These are phyloP conservation scores for Scaeva pyrastri DNA, from an alignment of 2,888 invertebrate species.

Conservation along the genomic window DNA sequence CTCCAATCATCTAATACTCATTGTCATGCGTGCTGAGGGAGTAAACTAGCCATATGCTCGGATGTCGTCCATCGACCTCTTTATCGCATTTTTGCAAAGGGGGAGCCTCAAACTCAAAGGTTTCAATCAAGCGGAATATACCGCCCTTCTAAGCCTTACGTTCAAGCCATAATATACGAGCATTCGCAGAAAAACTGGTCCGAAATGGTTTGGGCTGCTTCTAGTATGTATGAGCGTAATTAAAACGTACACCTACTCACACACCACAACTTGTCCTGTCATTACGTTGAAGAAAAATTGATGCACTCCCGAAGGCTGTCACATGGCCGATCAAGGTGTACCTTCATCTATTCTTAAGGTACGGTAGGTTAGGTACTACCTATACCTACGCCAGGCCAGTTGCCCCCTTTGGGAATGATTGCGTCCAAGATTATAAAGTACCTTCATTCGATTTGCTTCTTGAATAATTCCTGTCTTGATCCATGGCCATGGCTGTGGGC, in stretches of 20 bases:
- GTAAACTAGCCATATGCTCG: not conserved
- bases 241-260: conserved; percentile 68
- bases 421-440: conserved; percentile 45
- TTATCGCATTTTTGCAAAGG: not conserved
- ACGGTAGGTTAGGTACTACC: not conserved
- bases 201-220: conserved; percentile 34
- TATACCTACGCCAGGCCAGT: not conserved
- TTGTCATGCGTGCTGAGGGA: not conserved
- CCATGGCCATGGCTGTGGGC: not conserved
- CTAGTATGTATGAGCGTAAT: conserved; percentile 66
- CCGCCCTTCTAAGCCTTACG: conserved; percentile 24
- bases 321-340: conserved; percentile 46
- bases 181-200: conserved; percentile 6
- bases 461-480: conserved; percentile 29
- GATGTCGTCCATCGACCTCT: conserved; percentile 54
- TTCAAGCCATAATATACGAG: too few species aligned
- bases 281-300: conserved; percentile 70
- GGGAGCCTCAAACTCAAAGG: conserved; percentile 4
- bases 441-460: conserved; percentile 33
- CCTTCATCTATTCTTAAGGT: conserved; percentile 1
- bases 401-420: conserved; percentile 22
- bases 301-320: conserved; percentile 73
- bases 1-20: conserved; percentile 45
- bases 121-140: conserved; percentile 45
- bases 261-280: conserved; percentile 51